Evolutionary conservation across 23 tunicate genomes (phyloP).

Genomic region (Halocynthia roretzi): DNA sequence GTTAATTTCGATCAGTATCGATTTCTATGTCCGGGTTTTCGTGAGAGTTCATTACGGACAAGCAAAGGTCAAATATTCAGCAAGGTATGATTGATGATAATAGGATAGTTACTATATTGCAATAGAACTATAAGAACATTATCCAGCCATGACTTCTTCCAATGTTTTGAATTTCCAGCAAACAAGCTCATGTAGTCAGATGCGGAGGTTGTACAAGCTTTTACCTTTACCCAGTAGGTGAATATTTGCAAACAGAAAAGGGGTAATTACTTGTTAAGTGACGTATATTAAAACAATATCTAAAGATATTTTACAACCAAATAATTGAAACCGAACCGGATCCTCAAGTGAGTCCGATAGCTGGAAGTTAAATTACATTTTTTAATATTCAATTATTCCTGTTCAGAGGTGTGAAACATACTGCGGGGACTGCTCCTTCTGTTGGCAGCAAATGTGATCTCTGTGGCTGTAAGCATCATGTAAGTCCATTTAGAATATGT

Average conservation of each 20-base stretch:
- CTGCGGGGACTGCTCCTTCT: constrained; percentile 60
- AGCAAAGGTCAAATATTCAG: constrained; percentile 41
- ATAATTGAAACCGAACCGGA: background rate
- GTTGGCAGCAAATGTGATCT: constrained; percentile 49
- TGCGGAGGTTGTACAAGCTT: constrained; percentile 69
- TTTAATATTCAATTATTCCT: background rate
- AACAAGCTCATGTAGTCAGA: constrained; percentile 51
- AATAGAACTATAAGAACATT: too few species aligned
- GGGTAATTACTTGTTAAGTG: background rate
- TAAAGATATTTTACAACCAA: too few species aligned
- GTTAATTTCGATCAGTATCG: constrained; percentile 68
- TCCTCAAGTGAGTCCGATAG: background rate
- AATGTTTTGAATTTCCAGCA: constrained; percentile 32
- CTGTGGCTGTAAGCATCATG: constrained; percentile 63
- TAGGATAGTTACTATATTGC: too few species aligned
- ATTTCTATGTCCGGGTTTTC: constrained; percentile 84
- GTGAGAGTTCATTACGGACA: constrained; percentile 78
- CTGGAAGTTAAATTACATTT: background rate
- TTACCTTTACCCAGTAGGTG: constrained; percentile 29
- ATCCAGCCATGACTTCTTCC: too few species aligned
- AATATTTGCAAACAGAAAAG: constrained; percentile 5
- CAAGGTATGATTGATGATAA: constrained; percentile 34
- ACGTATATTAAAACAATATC: too few species aligned
- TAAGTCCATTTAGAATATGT: background rate
- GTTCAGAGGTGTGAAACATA: constrained; percentile 23